Base-by-base conservation (phyloP, 2,888 invertebrate genomes). In the Trichogramma dendrolimi region DNA sequence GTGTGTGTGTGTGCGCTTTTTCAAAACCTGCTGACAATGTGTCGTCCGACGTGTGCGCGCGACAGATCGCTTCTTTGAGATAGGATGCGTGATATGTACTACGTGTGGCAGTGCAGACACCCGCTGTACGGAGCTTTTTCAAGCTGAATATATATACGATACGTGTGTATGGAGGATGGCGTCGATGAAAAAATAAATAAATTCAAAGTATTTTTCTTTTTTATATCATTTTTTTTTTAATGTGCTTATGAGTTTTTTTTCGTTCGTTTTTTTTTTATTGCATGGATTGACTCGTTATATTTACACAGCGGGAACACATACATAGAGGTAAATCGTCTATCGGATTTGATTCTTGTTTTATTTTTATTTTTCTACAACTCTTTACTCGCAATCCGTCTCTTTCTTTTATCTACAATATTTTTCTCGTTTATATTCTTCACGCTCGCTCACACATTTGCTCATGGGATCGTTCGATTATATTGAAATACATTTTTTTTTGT, bases 231-330 rank as follows among this genome's bases (percentile, higher is more conserved):
- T 8, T 46, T 46, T 46, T 46, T 64, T 71, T 67, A 58, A 62
- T 68, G 66, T 66, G 67, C 69, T 68, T 71, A 72, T 72, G 69
- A 72, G 73, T 78, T 78, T 27, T 27, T 27, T 27, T 27, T 27
- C 27, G 27, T 27, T 27, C 27, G 27, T 27, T 27, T 27, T 27
- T 27, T 27, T 27, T 27, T 27, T 78, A 78, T 78, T 78, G 78
- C 77, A 75, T 76, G 73, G 73, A 72, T 73, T 70, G 71, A 72
- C 68, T 75, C 71, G 72, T 75, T 72, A 71, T 78, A 77, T 78
- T 76, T 78, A 78, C 27, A 27, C 78, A 76, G 70, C 68, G 69
- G 70, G 72, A 71, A 78, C 75, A 77, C 74, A 72, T 75, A 76
- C 71, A 77, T 76, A 73, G 75, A 75, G 73, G 75, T 71, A 72